Evolutionary conservation across 1,140 invertebrate genomes (phyloP), one percentile per base, ranked within the genome.

Genomic region (Stegodyphus dumicola): DNA sequence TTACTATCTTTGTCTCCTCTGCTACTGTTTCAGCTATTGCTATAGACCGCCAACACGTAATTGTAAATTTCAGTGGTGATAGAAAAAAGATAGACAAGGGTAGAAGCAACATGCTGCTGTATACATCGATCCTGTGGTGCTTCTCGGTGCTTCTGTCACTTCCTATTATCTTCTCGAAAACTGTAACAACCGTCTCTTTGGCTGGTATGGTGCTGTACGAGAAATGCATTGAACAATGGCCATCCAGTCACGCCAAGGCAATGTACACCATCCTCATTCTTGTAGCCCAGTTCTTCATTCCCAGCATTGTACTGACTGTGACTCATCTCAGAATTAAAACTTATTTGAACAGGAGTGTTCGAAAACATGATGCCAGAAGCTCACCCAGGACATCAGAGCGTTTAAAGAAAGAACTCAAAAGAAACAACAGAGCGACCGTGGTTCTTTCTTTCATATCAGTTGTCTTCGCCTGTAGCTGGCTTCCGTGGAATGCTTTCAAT

Each of bases 21-120:
- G 92, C 92, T n/a, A 93, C 92, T 64, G 93, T 93, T 49, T 93
- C 92, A 0, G 92, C 92, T 53, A 93, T 93, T 33, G 93, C 93
- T 5, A 89, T 93, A 0, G 93, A 93, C 88, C 90, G 93, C 7
- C 76, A 87, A 15, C 66, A 81, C 6, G 77, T 76, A 6, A 85
- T 87, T 11, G 56, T 87, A 13, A 83, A 76, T 18, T 85, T 85
- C 73, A 77, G 64, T 6, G 56, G 67, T 10, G 56, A 60, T 51
- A 54, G 66, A 7, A 71, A 86, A 17, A 70, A 73, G 13, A 93
- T 91, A 87, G 89, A 92, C 87, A 92, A 92, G 9, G 89, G 92
- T 87, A 92, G 92, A 15, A 70, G 51, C 53, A 74, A 88, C 92
- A 93, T 6, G 90, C 89, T 88, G 88, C 90, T 88, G 87, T 88